These are phyloP conservation scores for Leptobrachium leishanense DNA, from an alignment of 2,113 vertebrate species.

Conservation along the genomic window DNA sequence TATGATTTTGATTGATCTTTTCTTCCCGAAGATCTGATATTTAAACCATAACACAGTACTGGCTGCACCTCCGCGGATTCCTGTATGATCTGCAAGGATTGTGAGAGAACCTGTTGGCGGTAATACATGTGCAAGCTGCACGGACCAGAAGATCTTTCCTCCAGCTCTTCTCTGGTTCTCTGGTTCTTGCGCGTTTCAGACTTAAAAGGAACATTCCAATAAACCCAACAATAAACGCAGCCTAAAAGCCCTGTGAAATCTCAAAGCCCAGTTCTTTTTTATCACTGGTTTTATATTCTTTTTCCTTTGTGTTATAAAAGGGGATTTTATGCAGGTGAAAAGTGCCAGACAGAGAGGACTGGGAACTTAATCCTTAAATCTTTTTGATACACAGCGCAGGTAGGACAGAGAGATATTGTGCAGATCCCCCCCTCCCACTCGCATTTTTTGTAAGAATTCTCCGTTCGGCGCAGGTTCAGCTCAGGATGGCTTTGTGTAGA, in stretches of 20 bases:
- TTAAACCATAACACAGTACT: too few relatives aligned
- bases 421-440: neutral
- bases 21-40: too few relatives aligned
- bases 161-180: conserved; percentile 25
- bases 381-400: conserved; percentile 39
- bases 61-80: too few relatives aligned
- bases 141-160: conserved; percentile 26
- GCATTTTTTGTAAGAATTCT: conserved; percentile 2
- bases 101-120: conserved; percentile 4
- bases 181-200: conserved; percentile 24
- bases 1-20: too few relatives aligned
- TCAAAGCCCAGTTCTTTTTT: conserved; percentile 19
- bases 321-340: conserved; percentile 36
- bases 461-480: neutral
- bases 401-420: conserved; percentile 12
- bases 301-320: conserved; percentile 46
- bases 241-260: conserved; percentile 28
- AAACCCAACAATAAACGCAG: conserved; percentile 22
- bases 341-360: conserved; percentile 36
- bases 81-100: neutral
- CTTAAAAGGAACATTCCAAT: conserved; percentile 39
- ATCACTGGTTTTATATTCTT: conserved; percentile 44
- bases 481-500: neutral
- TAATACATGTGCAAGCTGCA: conserved; percentile 5
- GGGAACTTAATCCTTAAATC: conserved; percentile 46